These are phyloP conservation scores for Megalopta genalis DNA, from an alignment of 1,140 invertebrate species.

Conservation along the genomic window DNA sequence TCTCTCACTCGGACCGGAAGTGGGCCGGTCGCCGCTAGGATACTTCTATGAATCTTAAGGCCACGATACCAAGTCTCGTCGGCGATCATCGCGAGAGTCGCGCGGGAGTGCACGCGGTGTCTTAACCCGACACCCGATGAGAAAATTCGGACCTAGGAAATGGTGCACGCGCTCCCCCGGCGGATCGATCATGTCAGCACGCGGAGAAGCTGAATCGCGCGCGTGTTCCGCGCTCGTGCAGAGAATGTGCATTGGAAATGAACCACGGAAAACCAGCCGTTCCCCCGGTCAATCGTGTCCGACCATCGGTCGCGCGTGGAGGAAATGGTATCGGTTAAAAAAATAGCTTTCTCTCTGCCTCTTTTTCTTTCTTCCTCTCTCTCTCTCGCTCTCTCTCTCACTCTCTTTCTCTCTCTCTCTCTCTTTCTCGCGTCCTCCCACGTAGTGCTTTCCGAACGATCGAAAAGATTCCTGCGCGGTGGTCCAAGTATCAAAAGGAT, in stretches of 20 bases:
- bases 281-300: background rate
- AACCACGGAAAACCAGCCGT: constrained; percentile 10
- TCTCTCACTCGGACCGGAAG: background rate
- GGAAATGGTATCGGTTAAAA: constrained; percentile 39
- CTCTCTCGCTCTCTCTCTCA: background rate
- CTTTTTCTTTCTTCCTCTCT: background rate
- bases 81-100: constrained; percentile 22
- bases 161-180: background rate
- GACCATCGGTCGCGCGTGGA: constrained; percentile 24
- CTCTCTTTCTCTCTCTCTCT: background rate
- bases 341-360: constrained; percentile 36
- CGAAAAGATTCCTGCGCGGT: constrained; percentile 9
- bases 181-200: constrained; percentile 10
- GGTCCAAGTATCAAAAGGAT: constrained; percentile 25
- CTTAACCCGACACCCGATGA: background rate
- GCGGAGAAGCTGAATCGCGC: constrained; percentile 15
- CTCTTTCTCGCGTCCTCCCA: background rate
- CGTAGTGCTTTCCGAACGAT: background rate
- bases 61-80: constrained; percentile 41
- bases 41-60: constrained; percentile 42
- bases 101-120: background rate
- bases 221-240: background rate
- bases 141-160: constrained; percentile 1
- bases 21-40: constrained; percentile 17
- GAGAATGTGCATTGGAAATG: constrained; percentile 31